Base-by-base conservation (phyloP, 2,797 vertebrate species). In the Dendrocincla fuliginosa region DNA sequence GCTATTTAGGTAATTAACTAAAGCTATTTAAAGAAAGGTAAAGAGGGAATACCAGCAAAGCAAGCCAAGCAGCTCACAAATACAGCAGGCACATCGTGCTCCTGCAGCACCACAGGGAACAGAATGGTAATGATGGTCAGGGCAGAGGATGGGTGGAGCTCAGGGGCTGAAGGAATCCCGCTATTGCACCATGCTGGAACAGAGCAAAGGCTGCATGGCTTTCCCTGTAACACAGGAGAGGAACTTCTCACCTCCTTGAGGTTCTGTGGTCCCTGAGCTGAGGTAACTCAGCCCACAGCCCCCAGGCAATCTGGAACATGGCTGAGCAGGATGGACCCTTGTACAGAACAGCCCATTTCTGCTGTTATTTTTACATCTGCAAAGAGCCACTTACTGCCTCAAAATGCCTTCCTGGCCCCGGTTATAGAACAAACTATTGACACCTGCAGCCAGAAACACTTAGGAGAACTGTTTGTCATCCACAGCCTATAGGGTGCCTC, bases 1-100 rank as follows among this genome's bases (percentile, higher is more conserved):
- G 73, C 71, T 93, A 87, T 87, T 94, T 89, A 85, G 82, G 53
- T 82, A 93, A 93, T 95, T 92, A 95, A 92, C 67, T 84, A 80
- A 85, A 95, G 56, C 73, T 91, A 78, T 82, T 92, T 82, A 93
- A 93, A 90, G 77, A 64, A 91, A 85, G 37, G 64, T 91, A 53
- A 85, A 64, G 56, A 64, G 81, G 78, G 79, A 93, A 68, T 74
- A 80, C 46, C 22, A 68, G 68, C 79, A 87, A 92, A 92, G 49
- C 55, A 94, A 95, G 47, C 84, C 78, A 91, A 74, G 63, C 41
- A 91, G 70, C 32, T 84, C 89, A 46, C 11, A 47, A 46, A 67
- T 69, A 44, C 0, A 79, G 59, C 35, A 79, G 50, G 63, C 73
- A 22, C 37, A 22, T 55, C 35, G 13, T 5, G 10, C 18, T 82